phyloP scores from a whole-genome alignment of 2,888 invertebrate species.

The Amiota communis region DNA sequence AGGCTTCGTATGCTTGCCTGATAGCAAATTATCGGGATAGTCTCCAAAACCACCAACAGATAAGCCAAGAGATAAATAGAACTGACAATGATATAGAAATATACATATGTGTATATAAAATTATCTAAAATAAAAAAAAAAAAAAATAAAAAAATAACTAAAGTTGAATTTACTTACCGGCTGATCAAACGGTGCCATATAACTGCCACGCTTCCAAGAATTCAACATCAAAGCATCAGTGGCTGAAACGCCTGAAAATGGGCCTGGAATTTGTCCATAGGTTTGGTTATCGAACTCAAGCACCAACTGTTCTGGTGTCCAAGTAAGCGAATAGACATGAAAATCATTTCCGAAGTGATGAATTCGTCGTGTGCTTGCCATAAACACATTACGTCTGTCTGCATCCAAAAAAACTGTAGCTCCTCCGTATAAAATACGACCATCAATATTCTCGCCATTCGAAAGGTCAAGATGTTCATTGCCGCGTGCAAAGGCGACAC shows the following conservation, averaged over 20 bases:
- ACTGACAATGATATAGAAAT: slow-evolving; percentile 74
- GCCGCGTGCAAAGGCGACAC: slow-evolving; percentile 82
- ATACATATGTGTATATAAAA: not conserved
- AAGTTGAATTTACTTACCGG: not conserved
- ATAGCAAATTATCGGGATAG: slow-evolving; percentile 77
- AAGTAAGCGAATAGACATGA: slow-evolving; percentile 81
- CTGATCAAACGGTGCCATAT: too few species aligned
- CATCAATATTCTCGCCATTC: slow-evolving; percentile 57
- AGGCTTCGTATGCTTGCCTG: slow-evolving; percentile 76
- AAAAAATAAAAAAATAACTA: not conserved
- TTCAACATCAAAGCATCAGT: slow-evolving; percentile 76
- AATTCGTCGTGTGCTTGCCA: slow-evolving; percentile 50
- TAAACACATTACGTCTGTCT: slow-evolving; percentile 47
- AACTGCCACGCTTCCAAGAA: slow-evolving; percentile 60
- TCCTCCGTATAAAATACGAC: slow-evolving; percentile 61
- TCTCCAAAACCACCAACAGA: too few species aligned
- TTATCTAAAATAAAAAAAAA: too few species aligned
- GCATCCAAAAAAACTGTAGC: slow-evolving; percentile 61
- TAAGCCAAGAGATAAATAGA: slow-evolving; percentile 83
- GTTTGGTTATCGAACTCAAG: slow-evolving; percentile 76
- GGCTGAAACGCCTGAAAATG: slow-evolving; percentile 59
- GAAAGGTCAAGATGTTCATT: slow-evolving; percentile 72
- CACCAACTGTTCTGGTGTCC: slow-evolving; percentile 73
- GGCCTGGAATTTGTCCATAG: slow-evolving; percentile 73
- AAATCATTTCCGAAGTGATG: slow-evolving; percentile 76